Conservation (phyloP, 35 echinoderm and acorn worm genomes). For the Patiria miniata region DNA sequence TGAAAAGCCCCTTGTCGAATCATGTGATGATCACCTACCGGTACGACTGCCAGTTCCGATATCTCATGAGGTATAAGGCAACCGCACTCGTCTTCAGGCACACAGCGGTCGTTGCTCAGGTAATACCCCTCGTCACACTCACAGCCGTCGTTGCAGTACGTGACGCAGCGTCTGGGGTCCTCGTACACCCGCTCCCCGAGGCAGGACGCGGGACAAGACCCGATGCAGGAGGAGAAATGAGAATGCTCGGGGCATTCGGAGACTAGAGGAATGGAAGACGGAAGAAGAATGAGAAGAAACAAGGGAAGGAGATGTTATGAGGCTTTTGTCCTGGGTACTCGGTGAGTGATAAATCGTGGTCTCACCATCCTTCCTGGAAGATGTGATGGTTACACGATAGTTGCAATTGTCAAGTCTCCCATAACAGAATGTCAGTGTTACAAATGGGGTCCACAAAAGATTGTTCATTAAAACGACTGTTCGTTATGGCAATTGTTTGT, state of each 20-base stretch:
- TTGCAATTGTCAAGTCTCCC: no score
- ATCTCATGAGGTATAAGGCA: background rate
- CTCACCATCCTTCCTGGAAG: no score
- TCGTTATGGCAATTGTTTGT: no score
- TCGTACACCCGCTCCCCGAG: background rate
- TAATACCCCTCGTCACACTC: background rate
- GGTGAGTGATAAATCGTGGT: no score
- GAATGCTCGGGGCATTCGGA: background rate
- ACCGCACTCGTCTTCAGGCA: background rate
- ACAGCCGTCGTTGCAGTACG: slow-evolving; percentile 13
- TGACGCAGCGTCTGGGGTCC: background rate
- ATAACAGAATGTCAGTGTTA: no score
- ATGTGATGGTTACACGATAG: no score
- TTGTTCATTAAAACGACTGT: no score
- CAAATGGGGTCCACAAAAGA: no score
- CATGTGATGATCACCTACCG: background rate
- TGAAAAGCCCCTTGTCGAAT: no score
- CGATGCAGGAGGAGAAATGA: background rate
- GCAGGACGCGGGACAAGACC: background rate
- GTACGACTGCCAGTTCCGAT: background rate
- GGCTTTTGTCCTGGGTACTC: no score
- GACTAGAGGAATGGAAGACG: background rate
- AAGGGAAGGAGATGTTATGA: no score
- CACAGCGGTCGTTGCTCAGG: background rate
- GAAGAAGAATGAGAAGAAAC: background rate